Conservation (phyloP, 1,140 invertebrate genomes). For the Polypedilum vanderplanki region DNA sequence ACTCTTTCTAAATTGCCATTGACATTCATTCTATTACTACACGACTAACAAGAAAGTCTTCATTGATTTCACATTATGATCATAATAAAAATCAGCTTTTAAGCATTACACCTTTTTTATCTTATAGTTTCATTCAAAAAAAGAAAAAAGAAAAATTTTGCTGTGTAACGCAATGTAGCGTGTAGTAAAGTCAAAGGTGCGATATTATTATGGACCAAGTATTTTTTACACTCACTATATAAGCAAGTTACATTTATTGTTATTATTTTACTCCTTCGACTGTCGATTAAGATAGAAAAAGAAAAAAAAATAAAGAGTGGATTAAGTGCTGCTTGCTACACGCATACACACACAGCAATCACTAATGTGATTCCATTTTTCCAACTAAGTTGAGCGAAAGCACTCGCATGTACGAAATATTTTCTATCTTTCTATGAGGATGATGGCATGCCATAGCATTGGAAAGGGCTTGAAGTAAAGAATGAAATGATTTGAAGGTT, state of each 20-base stretch:
- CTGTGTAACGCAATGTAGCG: not conserved
- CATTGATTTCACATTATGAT: slow-evolving; percentile 11
- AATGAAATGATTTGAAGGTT: too few species aligned
- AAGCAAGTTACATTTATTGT: too few species aligned
- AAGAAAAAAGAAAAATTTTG: too few species aligned
- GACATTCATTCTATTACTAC: not conserved
- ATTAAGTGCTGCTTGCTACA: not conserved
- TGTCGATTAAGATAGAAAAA: not conserved
- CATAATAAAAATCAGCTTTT: slow-evolving; percentile 9
- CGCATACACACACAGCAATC: not conserved
- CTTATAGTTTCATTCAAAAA: too few species aligned
- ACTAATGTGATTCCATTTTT: not conserved
- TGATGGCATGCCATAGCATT: too few species aligned
- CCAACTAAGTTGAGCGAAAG: too few species aligned
- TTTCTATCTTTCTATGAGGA: too few species aligned
- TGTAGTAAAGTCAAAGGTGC: not conserved
- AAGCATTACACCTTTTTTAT: not conserved
- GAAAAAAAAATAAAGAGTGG: not conserved
- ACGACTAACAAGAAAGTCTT: not conserved
- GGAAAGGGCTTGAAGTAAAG: too few species aligned
- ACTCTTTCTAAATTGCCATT: not conserved
- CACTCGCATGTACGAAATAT: too few species aligned
- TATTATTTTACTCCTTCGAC: not conserved
- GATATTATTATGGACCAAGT: not conserved
- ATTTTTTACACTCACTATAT: not conserved